Percentiles rank a stretch among this genome's conserved stretches.
Conservation (phyloP, 2,888 invertebrate genomes). For the Scaptodrosophila latifasciaeformis region DNA sequence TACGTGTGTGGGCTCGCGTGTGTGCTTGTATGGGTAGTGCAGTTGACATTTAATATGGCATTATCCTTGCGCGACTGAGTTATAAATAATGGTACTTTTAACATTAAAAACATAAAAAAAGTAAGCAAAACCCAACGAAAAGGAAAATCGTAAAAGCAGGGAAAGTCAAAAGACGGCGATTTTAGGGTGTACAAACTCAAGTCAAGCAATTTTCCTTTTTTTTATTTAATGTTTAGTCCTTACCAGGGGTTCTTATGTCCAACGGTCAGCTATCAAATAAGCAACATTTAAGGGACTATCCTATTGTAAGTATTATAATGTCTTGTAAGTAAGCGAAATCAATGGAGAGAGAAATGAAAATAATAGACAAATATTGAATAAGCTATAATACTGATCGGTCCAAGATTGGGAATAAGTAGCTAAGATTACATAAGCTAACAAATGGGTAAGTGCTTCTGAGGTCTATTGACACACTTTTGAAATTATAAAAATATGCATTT, state of each 20-base stretch:
- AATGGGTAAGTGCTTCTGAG: too few species aligned
- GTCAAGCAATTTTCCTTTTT: not conserved
- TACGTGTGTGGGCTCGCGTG: conserved; percentile 14
- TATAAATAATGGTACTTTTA: conserved; percentile 61
- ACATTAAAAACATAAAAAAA: conserved; percentile 56
- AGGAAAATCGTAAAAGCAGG: conserved; percentile 27
- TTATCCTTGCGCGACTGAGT: conserved; percentile 63
- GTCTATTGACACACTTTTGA: too few species aligned
- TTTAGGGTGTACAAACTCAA: too few species aligned
- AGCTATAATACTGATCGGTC: too few species aligned
- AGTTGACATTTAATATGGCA: conserved; percentile 65
- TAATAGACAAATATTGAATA: too few species aligned
- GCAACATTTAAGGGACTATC: conserved; percentile 24
- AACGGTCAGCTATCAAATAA: conserved; percentile 20
- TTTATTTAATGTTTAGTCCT: not conserved
- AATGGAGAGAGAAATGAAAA: too few species aligned
- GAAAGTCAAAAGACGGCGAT: conserved; percentile 1
- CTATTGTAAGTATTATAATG: conserved; percentile 24
- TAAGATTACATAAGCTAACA: too few species aligned
- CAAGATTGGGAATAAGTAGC: not conserved
- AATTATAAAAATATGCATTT: too few species aligned
- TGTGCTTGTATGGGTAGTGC: conserved; percentile 44
- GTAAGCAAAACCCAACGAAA: not conserved
- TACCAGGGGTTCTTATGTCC: conserved; percentile 13
- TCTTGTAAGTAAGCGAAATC: conserved; percentile 26